Evolutionary conservation across 2,888 invertebrate species (phyloP), one percentile per base, ranked within the genome.

Genomic region (Lepidochitona cinerea): DNA sequence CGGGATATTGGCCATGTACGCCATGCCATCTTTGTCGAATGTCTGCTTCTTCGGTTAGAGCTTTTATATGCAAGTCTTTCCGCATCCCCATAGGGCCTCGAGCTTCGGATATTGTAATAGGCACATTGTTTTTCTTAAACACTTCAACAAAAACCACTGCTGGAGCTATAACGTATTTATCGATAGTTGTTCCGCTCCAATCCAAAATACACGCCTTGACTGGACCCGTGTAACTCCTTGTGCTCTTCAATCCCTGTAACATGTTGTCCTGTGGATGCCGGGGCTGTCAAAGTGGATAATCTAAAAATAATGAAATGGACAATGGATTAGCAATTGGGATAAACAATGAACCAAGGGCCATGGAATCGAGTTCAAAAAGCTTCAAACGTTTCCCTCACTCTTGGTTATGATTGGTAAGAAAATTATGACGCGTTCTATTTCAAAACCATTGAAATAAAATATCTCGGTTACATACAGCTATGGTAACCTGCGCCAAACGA

Each of bases 41-140:
- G 14, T 83, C 80, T 0, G 84, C 84, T 54, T 79, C 79, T 70
- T 89, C 86, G 12, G 87, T 83, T 52, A 90, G 84, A 6, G 81
- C 83, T 72, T 84, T 82, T 37, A 89, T 89, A 75, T 89, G 89
- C 23, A 87, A 77, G 75, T 89, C 88, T 75, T 91, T 90, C 35
- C 89, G 81, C 23, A 90, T 80, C 29, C 91, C 91, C 90, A 90
- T 91, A 1, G 91, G 90, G n/a, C 81, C 81, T 32, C 91, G 80
- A 5, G 90, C 89, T 75, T 91, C 90, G 23, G 77, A 54, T 86
- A 88, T 88, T 6, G 80, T 73, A 59, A 89, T 87, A 0, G 88
- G 86, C 18, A 85, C 81, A 0, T 79, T 81, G 75, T 85, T 81
- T 53, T 83, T 77, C 52, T 78, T 64, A 72, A 88, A 90, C 5